Evolutionary conservation across 2,113 vertebrate species (phyloP), one percentile per base, ranked within the genome.

Genomic region (Nerophis ophidion): DNA sequence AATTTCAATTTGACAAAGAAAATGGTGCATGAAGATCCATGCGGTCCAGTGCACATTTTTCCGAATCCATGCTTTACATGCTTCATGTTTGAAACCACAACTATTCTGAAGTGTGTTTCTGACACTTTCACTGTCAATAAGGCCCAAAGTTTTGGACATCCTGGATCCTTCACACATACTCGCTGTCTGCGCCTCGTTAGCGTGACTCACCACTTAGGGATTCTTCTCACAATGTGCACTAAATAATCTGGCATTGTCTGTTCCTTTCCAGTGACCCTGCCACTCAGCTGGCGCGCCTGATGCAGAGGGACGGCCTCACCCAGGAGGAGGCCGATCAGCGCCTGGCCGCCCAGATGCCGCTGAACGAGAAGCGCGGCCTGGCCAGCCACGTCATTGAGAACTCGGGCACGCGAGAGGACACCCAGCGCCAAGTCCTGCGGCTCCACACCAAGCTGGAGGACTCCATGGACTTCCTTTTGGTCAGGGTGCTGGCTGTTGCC

Each of bases 341-440:
- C 8, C 65, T 98, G 44, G 68, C 90, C 0, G 86, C 93, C 0
- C 97, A 99, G 88, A 93, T 99, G 87, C 94, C 95, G 0, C 91
- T 99, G 68, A 92, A 92, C 0, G 90, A 97, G 76, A 99, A 98
- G 84, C 87, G 86, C 8, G 84, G 76, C 42, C 52, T 98, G 64
- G 96, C 97, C 3, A 91, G 67, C 44, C 91, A 96, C 0, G 74
- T 98, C n/a, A 87, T 99, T 0, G 92, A 99, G 81, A 99, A 98
- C 89, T 96, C 92, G 0, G 90, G 94, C 65, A 88, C 90, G 60
- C 58, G 88, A 13, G 91, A 93, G 57, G 77, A 83, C 83, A 95
- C 93, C 0, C 90, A 90, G 17, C 84, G 83, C 57, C 95, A 99
- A 87, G 92, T 94, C 61, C 84, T 97, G 74, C 76, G 80, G 42